Conservation (phyloP, 2,888 invertebrate species). For the Actias luna region DNA sequence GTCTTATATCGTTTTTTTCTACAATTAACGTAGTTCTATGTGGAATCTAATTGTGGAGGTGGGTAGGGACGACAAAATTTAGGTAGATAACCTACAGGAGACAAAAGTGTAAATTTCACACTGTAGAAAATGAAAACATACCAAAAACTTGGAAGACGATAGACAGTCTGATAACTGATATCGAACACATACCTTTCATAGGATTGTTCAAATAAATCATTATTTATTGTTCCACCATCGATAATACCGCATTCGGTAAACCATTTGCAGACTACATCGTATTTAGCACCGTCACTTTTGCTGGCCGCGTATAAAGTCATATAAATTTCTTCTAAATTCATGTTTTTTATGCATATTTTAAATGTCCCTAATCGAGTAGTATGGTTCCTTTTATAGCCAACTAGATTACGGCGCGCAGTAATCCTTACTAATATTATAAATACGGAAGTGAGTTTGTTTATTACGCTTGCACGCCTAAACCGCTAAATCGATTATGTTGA, state of each 20-base stretch:
- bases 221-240: constrained; percentile 31
- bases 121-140: neutral
- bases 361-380: neutral
- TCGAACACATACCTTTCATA: constrained; percentile 26
- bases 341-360: neutral
- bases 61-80: no score
- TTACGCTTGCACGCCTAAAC: no score
- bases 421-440: no score
- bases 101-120: neutral
- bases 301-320: constrained; percentile 12
- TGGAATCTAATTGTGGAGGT: no score
- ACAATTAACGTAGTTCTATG: no score
- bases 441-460: no score
- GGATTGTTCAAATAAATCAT: constrained; percentile 24
- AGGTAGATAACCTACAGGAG: no score
- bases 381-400: neutral
- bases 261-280: constrained; percentile 37
- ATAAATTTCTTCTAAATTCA: constrained; percentile 20
- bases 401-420: neutral
- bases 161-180: no score
- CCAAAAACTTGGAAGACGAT: neutral
- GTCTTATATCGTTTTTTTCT: no score
- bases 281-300: constrained; percentile 29
- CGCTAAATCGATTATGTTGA: no score
- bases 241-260: constrained; percentile 37